Evolutionary conservation across 2,797 vertebrate genomes (phyloP).

Genomic region (Gila robusta): DNA sequence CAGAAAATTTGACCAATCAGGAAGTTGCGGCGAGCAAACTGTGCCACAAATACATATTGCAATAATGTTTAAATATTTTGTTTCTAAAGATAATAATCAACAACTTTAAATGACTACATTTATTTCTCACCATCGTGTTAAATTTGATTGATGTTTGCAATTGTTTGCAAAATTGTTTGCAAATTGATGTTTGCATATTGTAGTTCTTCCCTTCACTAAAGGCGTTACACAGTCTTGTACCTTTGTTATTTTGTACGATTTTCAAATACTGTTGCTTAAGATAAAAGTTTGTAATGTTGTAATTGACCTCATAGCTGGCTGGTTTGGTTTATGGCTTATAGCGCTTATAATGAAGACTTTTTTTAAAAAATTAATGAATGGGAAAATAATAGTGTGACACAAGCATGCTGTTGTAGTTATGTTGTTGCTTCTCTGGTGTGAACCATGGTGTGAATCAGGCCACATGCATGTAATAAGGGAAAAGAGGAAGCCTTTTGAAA

Average conservation of each 20-base stretch:
- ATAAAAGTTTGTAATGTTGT: not conserved
- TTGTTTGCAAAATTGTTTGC: not conserved
- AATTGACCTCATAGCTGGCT: not conserved
- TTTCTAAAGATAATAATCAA: not conserved
- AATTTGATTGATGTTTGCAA: not conserved
- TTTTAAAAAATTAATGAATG: not conserved
- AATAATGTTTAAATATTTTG: too few relatives aligned
- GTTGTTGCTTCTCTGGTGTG: not conserved
- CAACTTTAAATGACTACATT: not conserved
- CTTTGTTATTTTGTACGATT: not conserved
- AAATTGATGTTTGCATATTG: not conserved
- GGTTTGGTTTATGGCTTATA: not conserved
- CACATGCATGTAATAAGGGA: not conserved
- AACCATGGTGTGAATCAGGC: not conserved
- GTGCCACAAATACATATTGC: not conserved
- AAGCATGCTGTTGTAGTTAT: not conserved
- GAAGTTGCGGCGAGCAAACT: not conserved
- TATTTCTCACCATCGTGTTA: not conserved
- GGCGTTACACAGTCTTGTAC: not conserved
- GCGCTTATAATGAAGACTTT: not conserved
- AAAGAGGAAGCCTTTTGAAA: not conserved
- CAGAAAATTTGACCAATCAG: not conserved
- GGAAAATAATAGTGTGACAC: not conserved
- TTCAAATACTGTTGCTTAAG: not conserved
- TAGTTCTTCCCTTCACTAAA: not conserved